phyloP scores from a whole-genome alignment of 2,797 vertebrate species.

The Lepus oiostolus region DNA sequence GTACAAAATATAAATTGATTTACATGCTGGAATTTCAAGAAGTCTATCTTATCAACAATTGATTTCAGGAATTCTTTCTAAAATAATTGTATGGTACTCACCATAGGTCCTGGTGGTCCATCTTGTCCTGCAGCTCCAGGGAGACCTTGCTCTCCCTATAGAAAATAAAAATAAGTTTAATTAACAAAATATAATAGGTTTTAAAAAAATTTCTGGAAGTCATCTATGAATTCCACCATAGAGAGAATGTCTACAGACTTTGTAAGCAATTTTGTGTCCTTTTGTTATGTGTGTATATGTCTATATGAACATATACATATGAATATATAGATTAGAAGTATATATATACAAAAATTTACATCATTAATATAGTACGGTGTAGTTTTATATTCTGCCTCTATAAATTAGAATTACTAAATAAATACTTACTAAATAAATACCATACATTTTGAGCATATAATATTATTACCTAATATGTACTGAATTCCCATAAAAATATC shows the following conservation, averaged over 20 bases:
- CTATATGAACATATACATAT: not conserved
- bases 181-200: not conserved
- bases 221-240: not conserved
- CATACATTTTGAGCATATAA: not conserved
- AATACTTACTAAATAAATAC: not conserved
- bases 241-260: not conserved
- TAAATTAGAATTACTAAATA: not conserved
- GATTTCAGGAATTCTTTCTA: not conserved
- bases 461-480: not conserved
- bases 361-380: not conserved
- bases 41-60: not conserved
- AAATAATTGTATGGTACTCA: constrained; percentile 84
- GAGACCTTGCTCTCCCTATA: constrained; percentile 96
- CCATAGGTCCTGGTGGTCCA: constrained; percentile 96
- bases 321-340: rapidly evolving
- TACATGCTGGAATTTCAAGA: not conserved
- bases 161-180: constrained; percentile 61
- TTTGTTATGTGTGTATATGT: not conserved
- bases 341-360: not conserved
- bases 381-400: not conserved
- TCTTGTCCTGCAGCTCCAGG: constrained; percentile 96
- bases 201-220: not conserved
- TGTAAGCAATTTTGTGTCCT: not conserved
- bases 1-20: not conserved
- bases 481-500: not conserved